Evolutionary conservation across 1,140 invertebrate genomes (phyloP).

Genomic region (Nixonia krombeini): DNA sequence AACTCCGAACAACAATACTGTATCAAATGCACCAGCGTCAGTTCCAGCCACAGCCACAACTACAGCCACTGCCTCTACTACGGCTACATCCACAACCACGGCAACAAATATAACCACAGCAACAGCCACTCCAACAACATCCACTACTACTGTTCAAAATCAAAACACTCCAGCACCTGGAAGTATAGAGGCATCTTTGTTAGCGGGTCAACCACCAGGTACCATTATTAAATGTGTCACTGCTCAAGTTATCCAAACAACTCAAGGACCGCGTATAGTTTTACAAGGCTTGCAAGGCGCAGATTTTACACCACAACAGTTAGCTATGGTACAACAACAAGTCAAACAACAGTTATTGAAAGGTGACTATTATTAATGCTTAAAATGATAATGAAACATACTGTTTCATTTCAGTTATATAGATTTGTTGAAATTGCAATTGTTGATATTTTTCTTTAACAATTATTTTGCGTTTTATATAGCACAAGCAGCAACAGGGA

Average conservation of each 20-base stretch:
- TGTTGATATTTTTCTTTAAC: background rate
- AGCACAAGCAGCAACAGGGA: constrained; percentile 86
- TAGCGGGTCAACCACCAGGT: constrained; percentile 84
- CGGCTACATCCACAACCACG: constrained; percentile 9
- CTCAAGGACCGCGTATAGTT: constrained; percentile 86
- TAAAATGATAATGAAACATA: background rate
- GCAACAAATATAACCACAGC: background rate
- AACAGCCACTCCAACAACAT: constrained; percentile 4
- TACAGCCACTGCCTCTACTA: too few species aligned
- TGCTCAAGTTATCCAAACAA: constrained; percentile 85
- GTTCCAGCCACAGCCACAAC: too few species aligned
- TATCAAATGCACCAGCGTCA: constrained; percentile 13
- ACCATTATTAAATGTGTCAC: constrained; percentile 90
- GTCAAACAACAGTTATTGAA: constrained; percentile 89
- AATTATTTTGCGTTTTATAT: constrained; percentile 8
- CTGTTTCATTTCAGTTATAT: too few species aligned
- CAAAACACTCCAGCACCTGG: constrained; percentile 57
- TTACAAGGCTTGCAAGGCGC: constrained; percentile 86
- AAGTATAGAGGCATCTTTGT: constrained; percentile 78
- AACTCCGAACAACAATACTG: constrained; percentile 34
- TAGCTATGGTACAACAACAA: constrained; percentile 86
- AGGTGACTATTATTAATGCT: constrained; percentile 74
- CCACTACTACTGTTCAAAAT: constrained; percentile 18
- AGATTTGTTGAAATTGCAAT: too few species aligned
- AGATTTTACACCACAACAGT: constrained; percentile 84